These are phyloP conservation scores for Eupithecia tripunctaria DNA, from an alignment of 2,888 invertebrate species.

Conservation along the genomic window DNA sequence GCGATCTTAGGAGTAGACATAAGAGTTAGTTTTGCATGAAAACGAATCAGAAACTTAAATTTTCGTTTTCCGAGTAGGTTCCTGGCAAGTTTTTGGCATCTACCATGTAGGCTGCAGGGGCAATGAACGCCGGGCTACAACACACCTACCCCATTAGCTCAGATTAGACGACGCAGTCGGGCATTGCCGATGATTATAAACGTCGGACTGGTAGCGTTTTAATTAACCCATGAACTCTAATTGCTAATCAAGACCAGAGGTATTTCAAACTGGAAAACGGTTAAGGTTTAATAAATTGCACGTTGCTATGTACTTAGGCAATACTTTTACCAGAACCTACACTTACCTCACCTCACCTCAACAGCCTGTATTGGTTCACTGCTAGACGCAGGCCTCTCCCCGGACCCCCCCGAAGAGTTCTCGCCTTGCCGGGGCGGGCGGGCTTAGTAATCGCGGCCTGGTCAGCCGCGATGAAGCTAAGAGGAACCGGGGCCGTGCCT, in stretches of 20 bases:
- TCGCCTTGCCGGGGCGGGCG: too few species aligned
- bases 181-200: background rate
- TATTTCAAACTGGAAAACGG: background rate
- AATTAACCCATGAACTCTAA: background rate
- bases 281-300: background rate
- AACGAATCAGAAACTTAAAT: background rate
- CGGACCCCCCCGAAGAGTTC: too few species aligned
- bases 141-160: background rate
- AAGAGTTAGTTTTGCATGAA: too few species aligned
- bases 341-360: too few species aligned
- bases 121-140: background rate
- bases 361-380: too few species aligned
- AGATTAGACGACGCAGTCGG: too few species aligned
- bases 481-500: too few species aligned
- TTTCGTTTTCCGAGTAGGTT: background rate
- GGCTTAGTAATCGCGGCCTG: too few species aligned
- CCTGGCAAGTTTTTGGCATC: background rate
- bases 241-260: background rate
- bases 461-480: too few species aligned
- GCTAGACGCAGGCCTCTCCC: too few species aligned
- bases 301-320: background rate
- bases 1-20: too few species aligned
- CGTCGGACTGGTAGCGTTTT: conserved; percentile 4
- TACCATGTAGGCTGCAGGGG: background rate
- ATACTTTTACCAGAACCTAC: too few species aligned